Conservation (phyloP, 2,113 vertebrate genomes). For the Verasper variegatus region DNA sequence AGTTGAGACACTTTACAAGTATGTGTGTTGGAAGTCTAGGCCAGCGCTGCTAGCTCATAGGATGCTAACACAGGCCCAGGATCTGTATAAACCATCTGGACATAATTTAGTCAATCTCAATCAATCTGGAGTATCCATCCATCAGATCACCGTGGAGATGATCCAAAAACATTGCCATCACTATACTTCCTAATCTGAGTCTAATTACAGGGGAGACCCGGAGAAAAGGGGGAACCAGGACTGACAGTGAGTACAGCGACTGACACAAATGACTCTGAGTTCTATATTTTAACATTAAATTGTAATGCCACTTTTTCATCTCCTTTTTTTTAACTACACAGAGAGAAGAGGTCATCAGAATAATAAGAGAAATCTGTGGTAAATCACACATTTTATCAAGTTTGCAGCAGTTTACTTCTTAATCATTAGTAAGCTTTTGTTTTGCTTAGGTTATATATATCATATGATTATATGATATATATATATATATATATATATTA, state of each 20-base stretch:
- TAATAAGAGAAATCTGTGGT: slow-evolving; percentile 91
- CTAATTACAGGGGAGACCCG: slow-evolving; percentile 80
- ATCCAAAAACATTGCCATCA: background rate
- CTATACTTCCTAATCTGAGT: background rate
- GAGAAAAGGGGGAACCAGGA: slow-evolving; percentile 86
- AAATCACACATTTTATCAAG: slow-evolving; percentile 57
- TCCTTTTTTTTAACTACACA: slow-evolving; percentile 59
- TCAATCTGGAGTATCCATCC: background rate
- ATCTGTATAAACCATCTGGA: too few relatives aligned
- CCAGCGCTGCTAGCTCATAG: too few relatives aligned
- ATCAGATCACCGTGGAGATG: background rate
- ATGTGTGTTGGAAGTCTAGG: too few relatives aligned
- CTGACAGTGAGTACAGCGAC: slow-evolving; percentile 84
- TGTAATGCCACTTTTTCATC: background rate
- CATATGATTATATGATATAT: too few relatives aligned
- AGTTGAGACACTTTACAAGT: too few relatives aligned
- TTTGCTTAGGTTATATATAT: too few relatives aligned
- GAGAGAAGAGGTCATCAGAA: slow-evolving; percentile 89
- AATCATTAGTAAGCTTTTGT: background rate
- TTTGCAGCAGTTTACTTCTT: background rate
- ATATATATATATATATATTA: too few relatives aligned
- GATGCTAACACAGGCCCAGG: too few relatives aligned
- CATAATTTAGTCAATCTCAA: too few relatives aligned
- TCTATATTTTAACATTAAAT: background rate
- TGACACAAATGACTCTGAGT: background rate